Evolutionary conservation across 2,797 vertebrate genomes (phyloP), one percentile per base, ranked within the genome.

Genomic region (Sylvia borin): DNA sequence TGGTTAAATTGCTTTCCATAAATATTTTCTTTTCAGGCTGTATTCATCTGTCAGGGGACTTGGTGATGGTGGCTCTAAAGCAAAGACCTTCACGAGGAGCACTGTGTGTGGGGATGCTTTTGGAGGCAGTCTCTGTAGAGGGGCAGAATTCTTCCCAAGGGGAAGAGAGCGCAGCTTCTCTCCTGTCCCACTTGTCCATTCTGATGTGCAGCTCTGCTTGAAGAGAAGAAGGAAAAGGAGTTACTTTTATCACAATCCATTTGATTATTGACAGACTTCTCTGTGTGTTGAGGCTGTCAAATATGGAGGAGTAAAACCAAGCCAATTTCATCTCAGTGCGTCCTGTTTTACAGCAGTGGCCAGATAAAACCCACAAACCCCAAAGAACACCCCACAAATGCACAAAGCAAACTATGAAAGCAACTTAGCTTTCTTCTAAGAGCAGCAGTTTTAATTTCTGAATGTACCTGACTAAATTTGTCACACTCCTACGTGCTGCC

Each of bases 141-240:
- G 14, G 10, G 11, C 34, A 67, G 67, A 91, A 67, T 73, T 73
- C 24, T 51, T 60, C 31, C n/a, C 8, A 17, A 34, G 54, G 32
- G 38, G 42, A 27, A 38, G 51, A 45, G 38, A 26, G 7, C 13
- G 32, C 32, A 76, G 18, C 13, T 45, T 47, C 65, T 80, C 34
- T 42, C 18, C 11, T 0, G 0, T 16, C 31, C 58, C 27, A 22
- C 24, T 55, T 75, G 8, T 8, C 8, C 0, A 0, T 40, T 75
- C 61, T 72, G 48, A 11, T 16, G 2, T n/a, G 27, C 32, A 61
- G 20, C 50, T 62, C 40, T 73, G 24, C 13, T 24, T 3, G 1
- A 66, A 81, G 60, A 45, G 29, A 60, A 7, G 24, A 17, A 70
- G 45, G 27, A 61, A 47, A 58, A 47, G 10, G 13, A 54, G 24